Percentiles rank a stretch among this genome's conserved stretches.
Conservation (phyloP, 2,113 vertebrate genomes). For the Corvus cornix region DNA sequence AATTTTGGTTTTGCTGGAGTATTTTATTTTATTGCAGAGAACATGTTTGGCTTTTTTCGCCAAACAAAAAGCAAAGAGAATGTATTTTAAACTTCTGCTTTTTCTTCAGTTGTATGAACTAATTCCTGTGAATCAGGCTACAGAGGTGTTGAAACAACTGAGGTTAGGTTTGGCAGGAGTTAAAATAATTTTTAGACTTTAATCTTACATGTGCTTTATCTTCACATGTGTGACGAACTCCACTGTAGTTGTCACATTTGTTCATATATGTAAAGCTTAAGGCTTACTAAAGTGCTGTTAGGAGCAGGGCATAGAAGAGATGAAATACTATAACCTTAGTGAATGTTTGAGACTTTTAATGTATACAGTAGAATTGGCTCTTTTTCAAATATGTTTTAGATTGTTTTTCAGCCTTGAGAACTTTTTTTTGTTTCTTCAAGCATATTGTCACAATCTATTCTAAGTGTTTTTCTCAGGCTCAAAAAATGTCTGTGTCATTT, state of each 20-base stretch:
- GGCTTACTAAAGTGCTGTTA: neutral
- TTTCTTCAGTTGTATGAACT: neutral
- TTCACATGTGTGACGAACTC: neutral
- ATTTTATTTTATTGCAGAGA: neutral
- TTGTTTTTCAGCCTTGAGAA: neutral
- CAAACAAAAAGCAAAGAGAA: neutral
- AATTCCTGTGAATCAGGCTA: neutral
- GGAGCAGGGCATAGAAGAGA: neutral
- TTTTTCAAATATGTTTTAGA: neutral
- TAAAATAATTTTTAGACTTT: neutral
- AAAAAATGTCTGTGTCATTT: neutral
- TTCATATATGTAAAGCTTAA: neutral
- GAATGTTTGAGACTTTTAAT: neutral
- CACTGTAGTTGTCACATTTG: neutral
- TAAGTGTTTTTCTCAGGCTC: neutral
- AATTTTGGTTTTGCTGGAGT: accelerated
- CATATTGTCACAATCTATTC: neutral
- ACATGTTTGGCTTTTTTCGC: neutral
- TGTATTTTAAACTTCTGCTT: neutral
- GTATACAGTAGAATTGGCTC: neutral
- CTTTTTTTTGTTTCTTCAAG: neutral
- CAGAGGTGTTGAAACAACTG: neutral
- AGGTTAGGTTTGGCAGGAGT: neutral
- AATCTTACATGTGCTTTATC: neutral
- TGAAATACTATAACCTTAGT: neutral